Percentiles rank a stretch among this genome's conserved stretches.
phyloP scores from a whole-genome alignment of 1,140 invertebrate genomes.

The Zaprionus lachaisei region DNA sequence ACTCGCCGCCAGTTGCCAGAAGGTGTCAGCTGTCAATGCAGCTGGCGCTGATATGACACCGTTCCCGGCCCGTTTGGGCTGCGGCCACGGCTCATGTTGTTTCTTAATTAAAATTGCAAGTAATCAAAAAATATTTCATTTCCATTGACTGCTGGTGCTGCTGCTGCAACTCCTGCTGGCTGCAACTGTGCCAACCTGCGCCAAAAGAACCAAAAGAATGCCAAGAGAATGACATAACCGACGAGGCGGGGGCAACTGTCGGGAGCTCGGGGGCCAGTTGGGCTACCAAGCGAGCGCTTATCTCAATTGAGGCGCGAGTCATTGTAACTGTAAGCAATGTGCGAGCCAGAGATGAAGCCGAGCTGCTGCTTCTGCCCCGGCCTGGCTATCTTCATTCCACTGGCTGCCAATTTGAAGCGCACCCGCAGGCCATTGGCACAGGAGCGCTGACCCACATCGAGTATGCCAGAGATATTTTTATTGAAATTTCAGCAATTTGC shows the following conservation, averaged over 20 bases:
- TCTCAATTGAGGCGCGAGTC: constrained; percentile 75
- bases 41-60: constrained; percentile 59
- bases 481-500: constrained; percentile 73
- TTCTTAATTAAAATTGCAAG: constrained; percentile 72
- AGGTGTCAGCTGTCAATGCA: constrained; percentile 57
- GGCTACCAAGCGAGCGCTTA: constrained; percentile 47
- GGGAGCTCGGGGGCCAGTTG: neutral
- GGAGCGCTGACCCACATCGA: constrained; percentile 62
- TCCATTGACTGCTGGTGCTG: constrained; percentile 30
- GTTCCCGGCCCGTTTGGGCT: constrained; percentile 34
- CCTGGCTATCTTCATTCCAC: constrained; percentile 65
- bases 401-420: constrained; percentile 73
- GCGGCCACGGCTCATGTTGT: constrained; percentile 35
- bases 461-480: constrained; percentile 68
- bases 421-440: constrained; percentile 70
- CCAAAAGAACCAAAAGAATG: constrained; percentile 29
- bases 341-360: constrained; percentile 43
- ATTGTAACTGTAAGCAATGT: constrained; percentile 74
- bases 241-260: constrained; percentile 11
- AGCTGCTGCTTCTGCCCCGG: constrained; percentile 20
- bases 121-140: constrained; percentile 51
- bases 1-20: constrained; percentile 17
- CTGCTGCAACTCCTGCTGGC: constrained; percentile 20
- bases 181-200: constrained; percentile 50
- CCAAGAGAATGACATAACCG: constrained; percentile 73